Conservation (phyloP, 2,113 vertebrate species). For the Triplophysa tibetana region DNA sequence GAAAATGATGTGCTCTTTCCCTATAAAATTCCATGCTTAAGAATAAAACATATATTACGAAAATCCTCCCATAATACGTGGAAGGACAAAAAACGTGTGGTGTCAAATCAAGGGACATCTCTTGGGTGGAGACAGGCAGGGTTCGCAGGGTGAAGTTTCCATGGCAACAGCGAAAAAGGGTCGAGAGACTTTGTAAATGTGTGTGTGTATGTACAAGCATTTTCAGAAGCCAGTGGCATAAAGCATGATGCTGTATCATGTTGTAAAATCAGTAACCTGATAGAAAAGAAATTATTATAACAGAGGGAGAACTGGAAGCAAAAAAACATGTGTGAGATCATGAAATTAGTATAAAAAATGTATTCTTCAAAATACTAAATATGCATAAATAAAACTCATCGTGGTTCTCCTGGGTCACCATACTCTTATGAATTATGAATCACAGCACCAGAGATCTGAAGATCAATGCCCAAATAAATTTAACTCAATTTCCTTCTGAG, state of each 20-base stretch:
- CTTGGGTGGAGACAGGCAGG: slow-evolving; percentile 43
- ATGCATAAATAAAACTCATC: neutral
- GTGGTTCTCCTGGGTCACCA: neutral
- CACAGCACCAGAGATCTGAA: neutral
- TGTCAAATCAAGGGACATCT: slow-evolving; percentile 42
- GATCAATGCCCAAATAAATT: neutral
- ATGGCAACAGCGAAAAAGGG: slow-evolving; percentile 52
- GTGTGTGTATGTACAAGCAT: slow-evolving; percentile 5
- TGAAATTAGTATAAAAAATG: neutral
- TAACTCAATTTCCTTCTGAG: neutral
- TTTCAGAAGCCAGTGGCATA: slow-evolving; percentile 1
- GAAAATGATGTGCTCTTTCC: neutral
- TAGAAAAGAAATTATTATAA: neutral
- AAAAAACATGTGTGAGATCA: neutral
- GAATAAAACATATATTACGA: neutral
- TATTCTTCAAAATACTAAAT: no score
- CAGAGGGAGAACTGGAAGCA: no score
- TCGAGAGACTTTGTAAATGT: neutral
- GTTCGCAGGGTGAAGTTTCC: slow-evolving; percentile 51
- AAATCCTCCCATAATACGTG: slow-evolving; percentile 1
- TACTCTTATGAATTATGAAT: neutral
- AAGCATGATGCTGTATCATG: neutral
- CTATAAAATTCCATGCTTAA: neutral
- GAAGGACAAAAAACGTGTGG: neutral
- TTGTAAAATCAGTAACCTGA: neutral